phyloP scores from a whole-genome alignment of 1,140 invertebrate species.

The Chymomyza costata region DNA sequence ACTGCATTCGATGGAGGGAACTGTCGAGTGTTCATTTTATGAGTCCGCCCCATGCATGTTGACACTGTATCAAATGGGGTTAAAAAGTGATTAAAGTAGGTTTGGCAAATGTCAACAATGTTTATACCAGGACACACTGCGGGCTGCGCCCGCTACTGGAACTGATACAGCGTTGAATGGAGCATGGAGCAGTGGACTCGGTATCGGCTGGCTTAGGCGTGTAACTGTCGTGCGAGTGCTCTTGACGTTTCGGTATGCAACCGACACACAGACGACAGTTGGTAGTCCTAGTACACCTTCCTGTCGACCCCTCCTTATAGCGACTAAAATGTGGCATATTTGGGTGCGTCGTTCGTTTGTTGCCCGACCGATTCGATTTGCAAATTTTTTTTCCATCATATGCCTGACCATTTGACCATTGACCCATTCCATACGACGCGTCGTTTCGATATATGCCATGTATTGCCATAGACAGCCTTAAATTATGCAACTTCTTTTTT shows the following conservation, averaged over 20 bases:
- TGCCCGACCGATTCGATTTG: constrained; percentile 60
- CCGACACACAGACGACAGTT: too few species aligned
- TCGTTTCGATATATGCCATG: constrained; percentile 12
- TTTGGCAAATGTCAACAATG: constrained; percentile 74
- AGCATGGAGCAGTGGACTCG: neutral
- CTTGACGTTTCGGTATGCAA: constrained; percentile 62
- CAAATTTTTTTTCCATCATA: constrained; percentile 59
- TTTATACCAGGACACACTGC: constrained; percentile 40
- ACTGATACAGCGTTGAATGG: neutral
- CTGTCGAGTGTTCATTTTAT: constrained; percentile 59
- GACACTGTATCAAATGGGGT: constrained; percentile 75
- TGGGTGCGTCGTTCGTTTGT: constrained; percentile 32
- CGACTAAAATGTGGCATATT: neutral
- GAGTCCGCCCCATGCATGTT: constrained; percentile 59
- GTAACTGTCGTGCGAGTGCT: constrained; percentile 67
- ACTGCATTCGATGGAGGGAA: constrained; percentile 28
- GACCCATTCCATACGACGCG: neutral
- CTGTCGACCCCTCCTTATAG: constrained; percentile 5
- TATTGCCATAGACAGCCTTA: constrained; percentile 49
- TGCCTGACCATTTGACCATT: constrained; percentile 3
- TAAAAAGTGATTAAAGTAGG: constrained; percentile 75
- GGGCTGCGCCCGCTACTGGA: constrained; percentile 11
- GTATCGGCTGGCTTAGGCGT: constrained; percentile 49
- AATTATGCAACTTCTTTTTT: constrained; percentile 53
- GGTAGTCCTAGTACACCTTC: too few species aligned